Percentiles rank a stretch among this genome's conserved stretches.
Evolutionary conservation across 1,140 invertebrate genomes (phyloP).

Genomic region (Ctenoplectra terminalis): DNA sequence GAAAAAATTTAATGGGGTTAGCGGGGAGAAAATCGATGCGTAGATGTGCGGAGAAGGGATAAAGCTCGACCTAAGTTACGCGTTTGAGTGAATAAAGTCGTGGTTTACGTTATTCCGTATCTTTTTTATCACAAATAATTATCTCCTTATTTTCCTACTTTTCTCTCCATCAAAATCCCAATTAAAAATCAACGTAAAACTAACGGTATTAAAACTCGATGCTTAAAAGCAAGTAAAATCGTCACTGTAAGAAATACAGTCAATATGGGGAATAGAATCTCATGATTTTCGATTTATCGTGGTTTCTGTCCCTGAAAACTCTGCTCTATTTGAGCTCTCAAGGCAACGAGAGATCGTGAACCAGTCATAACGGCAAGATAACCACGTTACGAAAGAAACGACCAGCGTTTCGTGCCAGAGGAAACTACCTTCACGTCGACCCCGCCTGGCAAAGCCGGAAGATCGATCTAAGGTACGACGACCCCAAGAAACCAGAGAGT

Average conservation of each 20-base stretch:
- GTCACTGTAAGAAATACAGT: background rate
- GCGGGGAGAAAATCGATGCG: background rate
- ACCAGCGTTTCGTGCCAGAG: slow-evolving; percentile 20
- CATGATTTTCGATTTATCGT: background rate
- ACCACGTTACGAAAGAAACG: slow-evolving; percentile 27
- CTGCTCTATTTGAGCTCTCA: background rate
- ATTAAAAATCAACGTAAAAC: background rate
- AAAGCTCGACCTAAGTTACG: background rate
- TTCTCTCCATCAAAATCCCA: background rate
- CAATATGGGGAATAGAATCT: background rate
- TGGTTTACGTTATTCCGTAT: background rate
- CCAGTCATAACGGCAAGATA: background rate
- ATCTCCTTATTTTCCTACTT: background rate
- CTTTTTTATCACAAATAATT: background rate
- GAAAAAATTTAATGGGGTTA: background rate
- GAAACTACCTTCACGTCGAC: slow-evolving; percentile 2
- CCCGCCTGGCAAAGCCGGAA: slow-evolving; percentile 12
- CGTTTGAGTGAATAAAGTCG: background rate
- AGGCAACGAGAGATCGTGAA: background rate
- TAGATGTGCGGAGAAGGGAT: background rate
- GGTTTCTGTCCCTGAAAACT: background rate
- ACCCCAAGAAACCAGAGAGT: slow-evolving; percentile 34
- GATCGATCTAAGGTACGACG: slow-evolving; percentile 47
- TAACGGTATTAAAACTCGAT: background rate
- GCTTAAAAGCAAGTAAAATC: background rate